A percentile compares a stretch with the other conserved stretches of the same genome.
phyloP scores from a whole-genome alignment of 2,113 vertebrate species.

The Halichoeres trimaculatus region DNA sequence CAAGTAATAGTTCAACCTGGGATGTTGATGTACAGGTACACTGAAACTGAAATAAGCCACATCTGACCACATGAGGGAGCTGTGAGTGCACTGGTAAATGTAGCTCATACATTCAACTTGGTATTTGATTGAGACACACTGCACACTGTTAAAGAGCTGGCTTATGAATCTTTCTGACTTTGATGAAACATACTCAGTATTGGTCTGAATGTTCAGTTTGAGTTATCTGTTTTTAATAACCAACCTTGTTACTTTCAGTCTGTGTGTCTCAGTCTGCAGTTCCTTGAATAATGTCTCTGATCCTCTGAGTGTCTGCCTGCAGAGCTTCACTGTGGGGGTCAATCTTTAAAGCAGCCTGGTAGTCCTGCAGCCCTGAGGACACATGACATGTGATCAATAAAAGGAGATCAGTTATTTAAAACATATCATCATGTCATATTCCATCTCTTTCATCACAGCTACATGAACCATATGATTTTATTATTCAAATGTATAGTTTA shows the following conservation, averaged over 20 bases:
- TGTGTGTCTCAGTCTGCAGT: slow-evolving; percentile 47
- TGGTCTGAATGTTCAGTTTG: not conserved
- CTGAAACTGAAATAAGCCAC: not conserved
- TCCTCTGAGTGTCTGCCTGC: slow-evolving; percentile 87
- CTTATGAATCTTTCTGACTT: not conserved
- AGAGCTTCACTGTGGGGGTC: slow-evolving; percentile 84
- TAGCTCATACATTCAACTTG: not conserved
- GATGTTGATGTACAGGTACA: not conserved
- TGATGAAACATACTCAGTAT: not conserved
- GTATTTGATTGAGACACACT: not conserved
- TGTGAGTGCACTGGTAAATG: not conserved
- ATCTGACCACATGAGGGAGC: slow-evolving; percentile 14
- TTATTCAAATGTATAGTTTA: not conserved
- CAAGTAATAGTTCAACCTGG: not conserved
- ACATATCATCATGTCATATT: too few species aligned
- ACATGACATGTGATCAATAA: not conserved
- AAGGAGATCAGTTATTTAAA: too few species aligned
- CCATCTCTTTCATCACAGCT: too few species aligned
- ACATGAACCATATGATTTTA: too few species aligned
- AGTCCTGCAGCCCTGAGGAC: slow-evolving; percentile 91
- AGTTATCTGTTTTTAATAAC: not conserved
- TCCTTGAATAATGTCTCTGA: slow-evolving; percentile 88
- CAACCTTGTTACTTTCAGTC: not conserved
- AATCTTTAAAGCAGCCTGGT: slow-evolving; percentile 92
- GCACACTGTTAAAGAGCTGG: not conserved